Evolutionary conservation across 2,888 invertebrate genomes (phyloP), one percentile per base, ranked within the genome.

Genomic region (Tipula lateralis): DNA sequence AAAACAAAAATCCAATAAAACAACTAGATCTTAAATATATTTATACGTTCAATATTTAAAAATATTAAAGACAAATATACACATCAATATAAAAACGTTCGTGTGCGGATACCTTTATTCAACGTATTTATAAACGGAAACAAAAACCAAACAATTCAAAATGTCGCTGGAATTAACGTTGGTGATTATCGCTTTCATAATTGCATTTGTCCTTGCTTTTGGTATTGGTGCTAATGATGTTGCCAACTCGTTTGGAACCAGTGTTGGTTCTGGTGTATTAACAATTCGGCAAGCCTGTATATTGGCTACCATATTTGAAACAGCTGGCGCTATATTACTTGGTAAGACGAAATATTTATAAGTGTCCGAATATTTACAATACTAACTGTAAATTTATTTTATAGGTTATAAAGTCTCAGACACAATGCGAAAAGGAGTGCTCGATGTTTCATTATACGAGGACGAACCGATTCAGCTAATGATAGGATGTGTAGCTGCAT

Each of bases 181-280:
- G 90, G 94, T 99, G 87, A 92, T 98, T 85, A 91, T 96, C 86
- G 98, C 97, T 86, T 99, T 99, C 90, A 89, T 98, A 87, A 96
- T 99, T 87, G 98, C 99, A 85, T 99, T 99, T 90, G 91, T 97
- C 85, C 91, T 99, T 91, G 99, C 99, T 84, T 99, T 99, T 91
- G 99, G 99, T 84, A 98, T 99, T 88, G 99, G 99, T 83, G 99
- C 99, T 86, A 99, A 99, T 90, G 99, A 99, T 91, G 99, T 99
- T 86, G 99, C 99, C 87, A 99, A 99, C 89, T 97, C 98, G 13
- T 99, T 99, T 90, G 99, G 99, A 30, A 99, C 99, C 83, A 97
- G 97, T 86, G 99, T 99, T 80, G 99, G 99, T 29, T 96, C 98
- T 85, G 97, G 97, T 89, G 99, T 99, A 84, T 92, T 99, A 86